These are phyloP conservation scores for Sebastes jordani DNA, from an alignment of 2,797 vertebrate species.

Conservation along the genomic window DNA sequence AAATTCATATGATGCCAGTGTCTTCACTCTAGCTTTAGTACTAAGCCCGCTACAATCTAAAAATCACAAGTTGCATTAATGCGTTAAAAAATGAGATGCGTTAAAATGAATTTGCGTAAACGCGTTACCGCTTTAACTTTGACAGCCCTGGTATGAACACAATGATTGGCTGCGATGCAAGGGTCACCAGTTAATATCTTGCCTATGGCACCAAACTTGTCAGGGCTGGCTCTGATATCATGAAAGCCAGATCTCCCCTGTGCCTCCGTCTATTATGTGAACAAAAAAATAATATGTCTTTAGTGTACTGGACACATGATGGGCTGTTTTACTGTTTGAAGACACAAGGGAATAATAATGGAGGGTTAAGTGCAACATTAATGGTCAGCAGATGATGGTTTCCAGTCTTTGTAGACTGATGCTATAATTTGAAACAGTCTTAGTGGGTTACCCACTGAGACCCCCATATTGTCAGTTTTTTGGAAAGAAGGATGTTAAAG, in stretches of 20 bases:
- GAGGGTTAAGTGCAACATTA: constrained; percentile 22
- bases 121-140: no score
- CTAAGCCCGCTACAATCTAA: no score
- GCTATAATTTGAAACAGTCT: constrained; percentile 28
- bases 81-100: no score
- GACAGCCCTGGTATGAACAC: no score
- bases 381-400: constrained; percentile 20
- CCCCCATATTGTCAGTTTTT: not conserved
- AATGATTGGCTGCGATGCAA: no score
- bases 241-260: not conserved
- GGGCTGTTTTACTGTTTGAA: constrained; percentile 14
- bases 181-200: no score
- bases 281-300: not conserved
- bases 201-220: no score
- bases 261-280: not conserved
- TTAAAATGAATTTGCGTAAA: no score
- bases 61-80: no score
- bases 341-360: constrained; percentile 14
- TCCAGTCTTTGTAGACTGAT: constrained; percentile 21
- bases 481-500: not conserved
- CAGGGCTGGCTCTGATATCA: no score
- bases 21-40: no score
- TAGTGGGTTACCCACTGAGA: not conserved
- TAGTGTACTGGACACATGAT: constrained; percentile 1
- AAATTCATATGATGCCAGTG: no score